A percentile compares a stretch with the other conserved stretches of the same genome.
Evolutionary conservation across 1,140 invertebrate species (phyloP).

Genomic region (Platyura marginata): DNA sequence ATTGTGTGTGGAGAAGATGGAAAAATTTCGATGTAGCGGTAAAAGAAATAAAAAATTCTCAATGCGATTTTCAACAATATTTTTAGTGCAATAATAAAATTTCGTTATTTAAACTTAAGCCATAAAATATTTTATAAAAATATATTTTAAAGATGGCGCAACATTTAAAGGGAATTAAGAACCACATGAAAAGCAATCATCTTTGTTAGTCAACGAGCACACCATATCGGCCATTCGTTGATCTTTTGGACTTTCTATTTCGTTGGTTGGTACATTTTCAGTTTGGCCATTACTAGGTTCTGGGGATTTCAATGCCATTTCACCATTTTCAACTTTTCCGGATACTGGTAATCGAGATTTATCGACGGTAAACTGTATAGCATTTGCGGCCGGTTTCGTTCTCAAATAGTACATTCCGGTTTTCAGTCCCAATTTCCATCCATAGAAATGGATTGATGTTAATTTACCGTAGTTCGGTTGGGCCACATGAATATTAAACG

Average conservation of each 20-base stretch:
- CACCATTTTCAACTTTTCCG: too few species aligned
- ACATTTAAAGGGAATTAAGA: too few species aligned
- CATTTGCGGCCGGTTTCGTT: constrained; percentile 83
- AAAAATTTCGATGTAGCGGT: too few species aligned
- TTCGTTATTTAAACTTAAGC: too few species aligned
- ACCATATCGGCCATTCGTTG: constrained; percentile 51
- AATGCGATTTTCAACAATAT: too few species aligned
- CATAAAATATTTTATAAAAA: too few species aligned
- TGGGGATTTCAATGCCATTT: too few species aligned
- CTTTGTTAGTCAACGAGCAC: constrained; percentile 78
- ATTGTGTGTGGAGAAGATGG: too few species aligned
- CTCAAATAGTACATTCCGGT: constrained; percentile 74
- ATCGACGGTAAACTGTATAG: constrained; percentile 92
- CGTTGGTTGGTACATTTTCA: constrained; percentile 9
- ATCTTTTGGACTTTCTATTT: constrained; percentile 20
- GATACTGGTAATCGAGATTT: constrained; percentile 53
- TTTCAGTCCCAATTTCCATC: constrained; percentile 50
- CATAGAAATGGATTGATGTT: constrained; percentile 58
- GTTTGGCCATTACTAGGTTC: neutral
- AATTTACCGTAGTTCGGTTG: constrained; percentile 74
- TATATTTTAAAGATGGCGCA: too few species aligned
- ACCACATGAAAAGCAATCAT: constrained; percentile 64
- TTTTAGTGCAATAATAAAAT: too few species aligned
- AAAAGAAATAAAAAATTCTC: too few species aligned
- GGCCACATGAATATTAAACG: constrained; percentile 86